phyloP scores from a whole-genome alignment of 2,113 vertebrate species.

The Seriola rivoliana region DNA sequence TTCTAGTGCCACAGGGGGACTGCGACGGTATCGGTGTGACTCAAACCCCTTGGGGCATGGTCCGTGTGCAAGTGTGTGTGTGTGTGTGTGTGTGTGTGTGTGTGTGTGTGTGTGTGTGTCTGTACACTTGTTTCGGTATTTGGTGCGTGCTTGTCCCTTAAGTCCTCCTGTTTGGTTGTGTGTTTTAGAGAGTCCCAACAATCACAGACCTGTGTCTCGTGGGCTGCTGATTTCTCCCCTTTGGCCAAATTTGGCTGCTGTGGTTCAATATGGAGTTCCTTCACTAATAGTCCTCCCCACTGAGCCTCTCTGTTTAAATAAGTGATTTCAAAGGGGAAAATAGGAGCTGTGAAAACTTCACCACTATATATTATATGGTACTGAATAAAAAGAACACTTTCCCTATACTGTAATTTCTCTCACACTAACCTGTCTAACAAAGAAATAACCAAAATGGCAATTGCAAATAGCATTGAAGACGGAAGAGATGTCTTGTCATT shows the following conservation, averaged over 20 bases:
- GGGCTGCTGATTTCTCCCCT: constrained; percentile 55
- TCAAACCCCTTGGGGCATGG: constrained; percentile 62
- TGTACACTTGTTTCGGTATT: constrained; percentile 31
- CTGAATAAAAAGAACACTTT: background rate
- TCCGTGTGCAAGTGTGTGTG: constrained; percentile 23
- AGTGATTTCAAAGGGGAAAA: constrained; percentile 47
- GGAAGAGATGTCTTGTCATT: background rate
- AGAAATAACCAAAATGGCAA: background rate
- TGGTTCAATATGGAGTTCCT: constrained; percentile 63
- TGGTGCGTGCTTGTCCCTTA: constrained; percentile 25
- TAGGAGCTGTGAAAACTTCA: constrained; percentile 23
- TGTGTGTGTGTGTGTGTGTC: constrained; percentile 15
- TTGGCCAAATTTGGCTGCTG: constrained; percentile 62
- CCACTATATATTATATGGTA: background rate
- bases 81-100: constrained; percentile 8
- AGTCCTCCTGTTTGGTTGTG: constrained; percentile 54
- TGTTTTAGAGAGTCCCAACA: constrained; percentile 51
- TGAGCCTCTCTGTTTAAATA: constrained; percentile 50
- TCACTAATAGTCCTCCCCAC: constrained; percentile 44
- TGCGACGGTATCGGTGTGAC: constrained; percentile 62
- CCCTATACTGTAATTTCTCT: background rate
- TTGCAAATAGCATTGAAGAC: constrained; percentile 7
- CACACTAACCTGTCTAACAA: background rate
- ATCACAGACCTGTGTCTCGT: constrained; percentile 36
- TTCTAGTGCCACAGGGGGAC: constrained; percentile 78